Base-by-base conservation (phyloP, 2,113 vertebrate species). In the Neolamprologus devosi region DNA sequence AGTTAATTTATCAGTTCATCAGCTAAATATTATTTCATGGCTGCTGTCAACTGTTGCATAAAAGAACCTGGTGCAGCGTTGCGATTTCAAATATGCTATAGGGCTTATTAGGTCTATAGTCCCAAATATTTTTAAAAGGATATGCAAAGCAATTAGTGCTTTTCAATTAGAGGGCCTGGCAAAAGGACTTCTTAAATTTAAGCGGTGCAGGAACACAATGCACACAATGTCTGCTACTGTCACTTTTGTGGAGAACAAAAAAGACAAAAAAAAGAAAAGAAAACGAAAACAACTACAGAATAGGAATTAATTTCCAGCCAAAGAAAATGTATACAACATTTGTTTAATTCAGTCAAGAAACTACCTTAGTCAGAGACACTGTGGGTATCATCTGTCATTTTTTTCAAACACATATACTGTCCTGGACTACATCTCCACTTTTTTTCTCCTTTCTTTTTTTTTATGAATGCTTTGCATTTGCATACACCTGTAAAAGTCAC, bases 351-450 rank as follows among this genome's bases (percentile, higher is more conserved):
- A 93, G 92, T 95, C 91, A 91, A 78, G 83, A 68, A 70, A 88
- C 88, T 94, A 92, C 94, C 91, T 92, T 86, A 94, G 93, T 95
- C 92, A 95, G 79, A 90, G 88, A 89, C 88, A 89, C 89, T 84
- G 90, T 91, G 91, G 90, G 90, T 82, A 87, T 91, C 91, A 90
- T 92, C 88, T 94, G 95, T 95, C 85, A 85, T 58, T 58, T 45
- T 45, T 30, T 60, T 65, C 21, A 45, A 83, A 86, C 57, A 75
- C 57, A 81, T 73, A 85, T 49, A 75, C 8, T 7, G 33, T 53
- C 30, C 7, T 40, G 35, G 30, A 23, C 16, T 7, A 33, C 47
- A 47, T 19, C 63, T 79, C 85, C 83, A 87, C 68, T 55, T 65
- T 65, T 37, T 65, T 65, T 37, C 17, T 65, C 3, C 2, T 37